A percentile compares a stretch with the other conserved stretches of the same genome.
phyloP scores from a whole-genome alignment of 2,888 invertebrate species.

The Cephus pygmeus region DNA sequence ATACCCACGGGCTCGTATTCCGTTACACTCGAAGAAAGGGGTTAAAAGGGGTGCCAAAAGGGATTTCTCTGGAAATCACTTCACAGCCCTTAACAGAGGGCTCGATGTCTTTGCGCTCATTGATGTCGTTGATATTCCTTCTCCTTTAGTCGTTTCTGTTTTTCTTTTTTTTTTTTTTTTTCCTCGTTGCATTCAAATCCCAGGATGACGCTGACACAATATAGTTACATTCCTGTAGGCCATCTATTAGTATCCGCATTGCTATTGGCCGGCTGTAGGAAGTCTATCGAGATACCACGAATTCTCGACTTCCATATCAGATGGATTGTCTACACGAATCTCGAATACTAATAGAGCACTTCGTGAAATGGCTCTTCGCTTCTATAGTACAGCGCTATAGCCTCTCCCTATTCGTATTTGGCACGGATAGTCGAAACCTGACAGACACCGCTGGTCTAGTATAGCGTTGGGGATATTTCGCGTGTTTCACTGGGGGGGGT shows the following conservation, averaged over 20 bases:
- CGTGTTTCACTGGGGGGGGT: neutral
- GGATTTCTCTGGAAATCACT: neutral
- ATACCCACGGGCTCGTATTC: slow-evolving; percentile 35
- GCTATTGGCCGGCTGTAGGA: slow-evolving; percentile 19
- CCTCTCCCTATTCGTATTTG: neutral
- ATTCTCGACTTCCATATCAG: slow-evolving; percentile 50
- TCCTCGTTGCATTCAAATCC: neutral
- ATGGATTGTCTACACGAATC: slow-evolving; percentile 59
- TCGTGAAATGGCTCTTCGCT: slow-evolving; percentile 22
- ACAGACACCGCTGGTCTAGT: neutral
- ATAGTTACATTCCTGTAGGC: neutral
- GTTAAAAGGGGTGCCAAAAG: slow-evolving; percentile 7
- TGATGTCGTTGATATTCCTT: neutral
- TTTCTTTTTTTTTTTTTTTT: neutral
- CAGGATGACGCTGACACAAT: neutral
- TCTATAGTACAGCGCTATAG: slow-evolving; percentile 18
- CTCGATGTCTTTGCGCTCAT: slow-evolving; percentile 6
- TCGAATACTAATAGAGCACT: slow-evolving; percentile 57
- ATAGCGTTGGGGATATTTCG: neutral
- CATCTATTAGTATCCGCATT: neutral
- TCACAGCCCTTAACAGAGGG: neutral
- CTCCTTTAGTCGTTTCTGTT: neutral
- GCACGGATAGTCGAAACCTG: neutral
- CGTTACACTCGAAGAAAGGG: slow-evolving; percentile 14
- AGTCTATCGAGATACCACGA: slow-evolving; percentile 62